Base-by-base conservation (phyloP, 1,140 invertebrate genomes). In the Drosophila melanica region DNA sequence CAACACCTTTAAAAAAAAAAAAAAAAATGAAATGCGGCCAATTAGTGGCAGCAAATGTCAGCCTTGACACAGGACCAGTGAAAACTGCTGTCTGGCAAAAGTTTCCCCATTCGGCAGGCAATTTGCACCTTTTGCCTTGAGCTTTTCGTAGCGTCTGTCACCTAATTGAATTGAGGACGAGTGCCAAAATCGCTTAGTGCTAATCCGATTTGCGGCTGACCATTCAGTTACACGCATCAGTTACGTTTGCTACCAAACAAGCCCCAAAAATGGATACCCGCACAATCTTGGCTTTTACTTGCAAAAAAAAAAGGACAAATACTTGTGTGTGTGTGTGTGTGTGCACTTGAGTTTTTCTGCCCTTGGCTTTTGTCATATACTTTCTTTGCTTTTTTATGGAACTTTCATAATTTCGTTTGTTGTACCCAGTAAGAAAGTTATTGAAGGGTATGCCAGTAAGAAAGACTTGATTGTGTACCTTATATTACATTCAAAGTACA, bases 171-270 rank as follows among this genome's bases (percentile, higher is more conserved):
- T 90, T 80, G 81, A 53, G 70, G 67, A 84, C 79, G 73, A 90
- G 81, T 86, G 84, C 74, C 77, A 85, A 85, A 85, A 85, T 85
- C 74, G 74, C 79, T 72, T 78, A 62, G 58, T 68, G 73, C 77
- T 90, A 90, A 90, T 82, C 87, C 87, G 86, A 86, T 90, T 87
- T 90, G 79, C 44, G 81, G 78, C 48, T 77, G 75, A 85, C 81
- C 74, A 71, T 81, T 84, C 71, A 68, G 71, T 77, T 77, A 65
- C 59, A 77, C 60, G 75, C 75, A 48, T 70, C 72, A 70, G 55
- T 57, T 42, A 44, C 60, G 57, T 45, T 62, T 60, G 47, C 37
- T 10, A 35, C 64, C 59, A 58, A 76, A 77, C 67, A 45, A 69
- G 41, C 30, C 53, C 37, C 57, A 62, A 60, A 60, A 75, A 63